A percentile compares a stretch with the other conserved stretches of the same genome.
Conservation (phyloP, 1,140 invertebrate genomes). For the Diploscapter pachys region DNA sequence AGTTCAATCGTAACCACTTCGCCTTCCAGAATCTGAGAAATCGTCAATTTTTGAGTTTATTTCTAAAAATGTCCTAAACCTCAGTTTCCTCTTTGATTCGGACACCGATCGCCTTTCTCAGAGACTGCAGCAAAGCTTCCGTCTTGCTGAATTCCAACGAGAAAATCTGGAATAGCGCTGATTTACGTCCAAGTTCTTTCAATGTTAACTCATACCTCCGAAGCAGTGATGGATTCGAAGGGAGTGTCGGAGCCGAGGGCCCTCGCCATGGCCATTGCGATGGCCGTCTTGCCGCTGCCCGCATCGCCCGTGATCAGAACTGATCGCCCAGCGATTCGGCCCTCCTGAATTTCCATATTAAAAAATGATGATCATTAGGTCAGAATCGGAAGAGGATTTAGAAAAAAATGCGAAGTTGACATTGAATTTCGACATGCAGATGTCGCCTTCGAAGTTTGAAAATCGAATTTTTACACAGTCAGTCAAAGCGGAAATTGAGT, state of each 20-base stretch:
- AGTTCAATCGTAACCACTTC: constrained; percentile 97
- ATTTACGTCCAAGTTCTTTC: background rate
- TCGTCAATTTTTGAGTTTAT: background rate
- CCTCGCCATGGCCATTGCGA: constrained; percentile 68
- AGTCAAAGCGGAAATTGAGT: no score
- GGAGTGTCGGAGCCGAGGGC: constrained; percentile 90
- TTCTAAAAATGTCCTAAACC: constrained; percentile 27
- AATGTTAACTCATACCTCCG: constrained; percentile 66
- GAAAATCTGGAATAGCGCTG: constrained; percentile 69
- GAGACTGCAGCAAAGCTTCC: constrained; percentile 92
- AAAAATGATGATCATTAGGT: background rate
- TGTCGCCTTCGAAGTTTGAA: no score
- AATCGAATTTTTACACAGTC: no score
- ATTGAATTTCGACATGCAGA: no score
- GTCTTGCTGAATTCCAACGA: constrained; percentile 99
- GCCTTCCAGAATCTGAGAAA: constrained; percentile 87
- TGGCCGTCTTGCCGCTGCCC: constrained; percentile 75
- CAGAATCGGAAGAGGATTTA: background rate
- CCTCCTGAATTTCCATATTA: constrained; percentile 67
- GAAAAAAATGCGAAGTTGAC: background rate
- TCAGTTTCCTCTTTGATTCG: constrained; percentile 78
- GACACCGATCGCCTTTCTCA: constrained; percentile 94
- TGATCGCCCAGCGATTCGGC: constrained; percentile 94
- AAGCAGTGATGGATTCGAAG: constrained; percentile 94
- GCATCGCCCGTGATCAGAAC: constrained; percentile 91